A percentile compares a stretch with the other conserved stretches of the same genome.
Conservation (phyloP, 2,113 vertebrate genomes). For the Platysternon megacephalum region DNA sequence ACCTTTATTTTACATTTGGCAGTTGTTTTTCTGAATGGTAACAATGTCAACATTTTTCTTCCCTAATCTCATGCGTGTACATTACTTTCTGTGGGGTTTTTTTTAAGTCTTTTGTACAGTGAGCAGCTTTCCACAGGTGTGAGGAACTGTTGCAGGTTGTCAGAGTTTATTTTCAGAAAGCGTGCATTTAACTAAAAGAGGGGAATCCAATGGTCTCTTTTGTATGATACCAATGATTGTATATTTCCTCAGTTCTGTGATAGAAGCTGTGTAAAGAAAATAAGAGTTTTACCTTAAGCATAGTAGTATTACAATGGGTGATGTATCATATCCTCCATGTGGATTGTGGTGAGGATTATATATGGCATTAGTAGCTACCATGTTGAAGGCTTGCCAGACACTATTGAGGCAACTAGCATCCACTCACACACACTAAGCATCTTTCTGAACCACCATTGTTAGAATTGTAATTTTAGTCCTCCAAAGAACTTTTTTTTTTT, state of each 20-base stretch:
- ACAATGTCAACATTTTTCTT: slow-evolving; percentile 55
- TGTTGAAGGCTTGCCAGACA: background rate
- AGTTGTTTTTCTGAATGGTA: slow-evolving; percentile 70
- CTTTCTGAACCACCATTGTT: background rate
- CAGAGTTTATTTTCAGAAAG: slow-evolving; percentile 57
- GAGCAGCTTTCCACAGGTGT: slow-evolving; percentile 47
- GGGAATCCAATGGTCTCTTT: slow-evolving; percentile 24
- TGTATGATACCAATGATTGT: slow-evolving; percentile 70
- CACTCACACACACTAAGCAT: background rate
- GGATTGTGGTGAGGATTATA: background rate
- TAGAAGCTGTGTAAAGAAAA: slow-evolving; percentile 49
- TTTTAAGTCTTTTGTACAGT: slow-evolving; percentile 61
- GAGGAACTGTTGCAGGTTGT: slow-evolving; percentile 7
- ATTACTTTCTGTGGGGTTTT: slow-evolving; percentile 37
- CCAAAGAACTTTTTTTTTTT: slow-evolving; percentile 50
- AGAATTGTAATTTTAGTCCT: slow-evolving; percentile 3
- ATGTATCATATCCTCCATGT: background rate
- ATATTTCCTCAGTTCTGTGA: slow-evolving; percentile 46
- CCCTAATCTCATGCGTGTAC: slow-evolving; percentile 57
- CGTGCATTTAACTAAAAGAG: background rate
- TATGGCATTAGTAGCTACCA: background rate
- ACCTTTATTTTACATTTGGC: slow-evolving; percentile 73
- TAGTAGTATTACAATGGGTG: background rate
- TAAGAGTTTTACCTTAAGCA: slow-evolving; percentile 30
- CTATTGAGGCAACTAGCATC: background rate